Evolutionary conservation across 2,113 vertebrate species (phyloP).

Genomic region (Nannospalax galili): DNA sequence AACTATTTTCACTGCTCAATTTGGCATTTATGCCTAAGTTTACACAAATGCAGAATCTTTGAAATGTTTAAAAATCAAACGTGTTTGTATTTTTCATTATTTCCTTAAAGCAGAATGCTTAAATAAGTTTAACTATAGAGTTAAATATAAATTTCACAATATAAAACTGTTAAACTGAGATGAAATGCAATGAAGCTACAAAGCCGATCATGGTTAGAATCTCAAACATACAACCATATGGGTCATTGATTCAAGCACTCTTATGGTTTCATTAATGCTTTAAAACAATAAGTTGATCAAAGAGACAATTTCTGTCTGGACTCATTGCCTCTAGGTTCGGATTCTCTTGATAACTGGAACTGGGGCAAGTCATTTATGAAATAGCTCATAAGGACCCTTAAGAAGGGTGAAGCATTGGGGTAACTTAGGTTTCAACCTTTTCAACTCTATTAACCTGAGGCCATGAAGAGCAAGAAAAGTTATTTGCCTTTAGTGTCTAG

Average conservation of each 20-base stretch:
- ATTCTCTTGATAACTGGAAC: slow-evolving; percentile 60
- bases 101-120: slow-evolving; percentile 22
- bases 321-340: slow-evolving; percentile 54
- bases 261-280: slow-evolving; percentile 57
- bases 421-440: slow-evolving; percentile 69
- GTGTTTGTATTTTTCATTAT: slow-evolving; percentile 14
- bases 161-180: slow-evolving; percentile 5
- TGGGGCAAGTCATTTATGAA: slow-evolving; percentile 63
- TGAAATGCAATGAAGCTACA: slow-evolving; percentile 12
- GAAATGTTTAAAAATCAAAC: slow-evolving; percentile 47
- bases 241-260: slow-evolving; percentile 62
- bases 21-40: not conserved
- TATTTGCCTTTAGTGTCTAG: slow-evolving; percentile 48
- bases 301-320: slow-evolving; percentile 66
- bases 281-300: slow-evolving; percentile 70
- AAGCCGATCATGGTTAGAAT: slow-evolving; percentile 35
- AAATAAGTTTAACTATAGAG: slow-evolving; percentile 49
- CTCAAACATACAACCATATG: slow-evolving; percentile 51
- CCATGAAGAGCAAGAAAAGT: slow-evolving; percentile 59
- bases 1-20: not conserved
- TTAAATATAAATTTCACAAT: slow-evolving; percentile 46
- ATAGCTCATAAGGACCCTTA: slow-evolving; percentile 60
- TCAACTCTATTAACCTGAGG: slow-evolving; percentile 65
- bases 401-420: slow-evolving; percentile 32
- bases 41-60: slow-evolving; percentile 31